Conservation (phyloP, 2,113 vertebrate genomes). For the Pyxicephalus adspersus region DNA sequence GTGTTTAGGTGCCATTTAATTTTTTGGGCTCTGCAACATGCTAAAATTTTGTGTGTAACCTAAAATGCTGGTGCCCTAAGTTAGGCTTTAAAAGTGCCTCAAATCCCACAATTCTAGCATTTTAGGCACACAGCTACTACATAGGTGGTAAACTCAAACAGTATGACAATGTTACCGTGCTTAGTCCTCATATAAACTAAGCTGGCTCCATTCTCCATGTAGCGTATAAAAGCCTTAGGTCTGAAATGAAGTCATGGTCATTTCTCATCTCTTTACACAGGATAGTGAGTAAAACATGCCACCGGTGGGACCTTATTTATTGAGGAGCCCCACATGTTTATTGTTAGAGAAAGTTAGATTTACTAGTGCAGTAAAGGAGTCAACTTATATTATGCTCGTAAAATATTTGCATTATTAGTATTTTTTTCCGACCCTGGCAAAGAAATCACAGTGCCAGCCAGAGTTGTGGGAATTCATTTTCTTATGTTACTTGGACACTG, state of each 20-base stretch:
- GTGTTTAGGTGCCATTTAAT: too few relatives aligned
- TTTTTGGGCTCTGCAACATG: too few relatives aligned
- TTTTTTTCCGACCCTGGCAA: constrained; percentile 45
- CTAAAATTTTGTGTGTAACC: too few relatives aligned
- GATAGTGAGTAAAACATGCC: constrained; percentile 3
- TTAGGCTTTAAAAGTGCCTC: too few relatives aligned
- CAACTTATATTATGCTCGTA: constrained; percentile 54
- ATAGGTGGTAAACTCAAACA: background rate
- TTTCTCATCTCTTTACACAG: background rate
- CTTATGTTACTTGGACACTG: constrained; percentile 32
- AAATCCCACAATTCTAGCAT: too few relatives aligned
- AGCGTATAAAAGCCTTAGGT: background rate
- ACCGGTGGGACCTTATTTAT: constrained; percentile 46
- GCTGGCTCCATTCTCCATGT: background rate
- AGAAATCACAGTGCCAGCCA: constrained; percentile 41
- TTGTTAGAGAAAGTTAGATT: constrained; percentile 55
- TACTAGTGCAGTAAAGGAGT: constrained; percentile 53
- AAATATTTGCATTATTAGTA: constrained; percentile 58
- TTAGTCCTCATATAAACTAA: background rate
- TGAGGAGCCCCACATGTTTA: constrained; percentile 49
- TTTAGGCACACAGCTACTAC: too few relatives aligned
- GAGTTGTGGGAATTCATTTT: constrained; percentile 26
- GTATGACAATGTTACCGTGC: background rate
- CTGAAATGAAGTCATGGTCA: constrained; percentile 7
- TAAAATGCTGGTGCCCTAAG: too few relatives aligned